Percentiles rank a stretch among this genome's conserved stretches.
Evolutionary conservation across 2,888 invertebrate species (phyloP).

Genomic region (Invenusta paracnida): DNA sequence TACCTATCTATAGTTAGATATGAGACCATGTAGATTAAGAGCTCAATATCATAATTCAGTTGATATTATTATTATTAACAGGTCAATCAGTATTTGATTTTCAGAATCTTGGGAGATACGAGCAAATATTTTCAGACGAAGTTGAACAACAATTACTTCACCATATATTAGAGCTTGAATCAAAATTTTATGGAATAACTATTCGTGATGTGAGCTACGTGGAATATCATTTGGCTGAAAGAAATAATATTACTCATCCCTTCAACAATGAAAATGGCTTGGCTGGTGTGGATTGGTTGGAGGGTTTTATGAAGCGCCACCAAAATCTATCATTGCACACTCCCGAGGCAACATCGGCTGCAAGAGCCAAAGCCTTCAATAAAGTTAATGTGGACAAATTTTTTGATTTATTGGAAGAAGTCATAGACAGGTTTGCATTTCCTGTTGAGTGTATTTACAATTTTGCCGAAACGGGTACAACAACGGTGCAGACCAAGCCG

Average conservation of each 20-base stretch:
- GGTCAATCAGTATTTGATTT: too few relatives aligned
- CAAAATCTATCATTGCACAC: slow-evolving; percentile 32
- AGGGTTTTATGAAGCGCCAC: slow-evolving; percentile 37
- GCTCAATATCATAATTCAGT: too few relatives aligned
- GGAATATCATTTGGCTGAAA: slow-evolving; percentile 37
- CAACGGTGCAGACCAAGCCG: slow-evolving; percentile 11
- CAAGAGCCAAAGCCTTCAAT: slow-evolving; percentile 39
- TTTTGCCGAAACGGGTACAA: neutral
- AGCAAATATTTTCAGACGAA: neutral
- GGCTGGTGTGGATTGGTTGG: slow-evolving; percentile 39
- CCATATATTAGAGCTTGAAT: slow-evolving; percentile 20
- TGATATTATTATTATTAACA: too few relatives aligned
- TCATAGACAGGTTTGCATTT: neutral
- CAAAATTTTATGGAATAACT: slow-evolving; percentile 29
- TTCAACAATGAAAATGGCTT: slow-evolving; percentile 38
- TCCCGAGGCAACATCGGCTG: slow-evolving; percentile 39
- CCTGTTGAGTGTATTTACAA: neutral
- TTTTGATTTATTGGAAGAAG: slow-evolving; percentile 39
- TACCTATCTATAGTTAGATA: neutral
- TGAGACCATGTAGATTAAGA: neutral
- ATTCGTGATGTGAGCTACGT: slow-evolving; percentile 34
- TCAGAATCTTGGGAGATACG: slow-evolving; percentile 6
- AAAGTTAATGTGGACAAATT: slow-evolving; percentile 40
- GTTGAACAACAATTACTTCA: slow-evolving; percentile 31
- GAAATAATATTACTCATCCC: slow-evolving; percentile 24